Conservation (phyloP, 2,113 vertebrate genomes). For the Alethe castanea region DNA sequence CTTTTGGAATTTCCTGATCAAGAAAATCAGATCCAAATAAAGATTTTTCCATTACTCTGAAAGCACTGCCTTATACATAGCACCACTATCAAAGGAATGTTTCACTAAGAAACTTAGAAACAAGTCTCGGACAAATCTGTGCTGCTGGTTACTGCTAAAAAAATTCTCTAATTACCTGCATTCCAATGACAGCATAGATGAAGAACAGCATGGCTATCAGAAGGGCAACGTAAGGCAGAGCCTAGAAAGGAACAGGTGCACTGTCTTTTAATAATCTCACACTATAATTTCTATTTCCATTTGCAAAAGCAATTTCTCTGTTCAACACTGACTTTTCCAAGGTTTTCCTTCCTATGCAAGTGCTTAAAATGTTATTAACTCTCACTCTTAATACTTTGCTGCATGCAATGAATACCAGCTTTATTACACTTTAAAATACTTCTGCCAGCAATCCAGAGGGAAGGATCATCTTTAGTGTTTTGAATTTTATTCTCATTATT, state of each 20-base stretch:
- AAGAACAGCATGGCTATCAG: slow-evolving; percentile 99
- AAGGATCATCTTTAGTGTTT: neutral
- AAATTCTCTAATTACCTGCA: slow-evolving; percentile 82
- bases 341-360: neutral
- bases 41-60: neutral
- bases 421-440: neutral
- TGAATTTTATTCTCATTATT: neutral
- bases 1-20: neutral
- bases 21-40: neutral
- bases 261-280: neutral
- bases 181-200: slow-evolving; percentile 98
- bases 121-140: neutral
- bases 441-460: neutral
- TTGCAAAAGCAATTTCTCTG: neutral
- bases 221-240: slow-evolving; percentile 94
- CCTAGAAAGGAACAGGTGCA: slow-evolving; percentile 70
- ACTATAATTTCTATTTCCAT: neutral
- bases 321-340: neutral
- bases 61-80: neutral
- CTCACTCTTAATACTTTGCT: neutral
- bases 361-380: neutral
- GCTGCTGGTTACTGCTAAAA: neutral
- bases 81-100: neutral
- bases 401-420: neutral
- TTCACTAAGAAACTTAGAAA: neutral